phyloP scores from a whole-genome alignment of 2,888 invertebrate genomes.

The Eristalis arbustorum region DNA sequence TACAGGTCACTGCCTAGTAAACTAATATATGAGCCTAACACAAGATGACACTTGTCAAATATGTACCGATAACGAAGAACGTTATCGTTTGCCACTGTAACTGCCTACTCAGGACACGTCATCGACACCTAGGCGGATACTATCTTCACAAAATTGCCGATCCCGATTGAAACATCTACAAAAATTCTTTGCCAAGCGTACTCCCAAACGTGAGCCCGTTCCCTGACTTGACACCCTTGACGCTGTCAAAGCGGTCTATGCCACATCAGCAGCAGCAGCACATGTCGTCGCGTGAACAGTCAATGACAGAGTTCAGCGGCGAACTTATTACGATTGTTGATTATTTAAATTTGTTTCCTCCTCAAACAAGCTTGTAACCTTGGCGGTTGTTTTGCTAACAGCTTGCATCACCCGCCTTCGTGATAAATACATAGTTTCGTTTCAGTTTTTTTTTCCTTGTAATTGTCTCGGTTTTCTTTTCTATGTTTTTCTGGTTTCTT shows the following conservation, averaged over 20 bases:
- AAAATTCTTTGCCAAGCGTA: no score
- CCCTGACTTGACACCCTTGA: not conserved
- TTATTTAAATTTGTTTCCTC: conserved; percentile 32
- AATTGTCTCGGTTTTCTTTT: not conserved
- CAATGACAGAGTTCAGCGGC: conserved; percentile 13
- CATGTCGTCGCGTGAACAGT: not conserved
- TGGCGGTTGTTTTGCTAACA: conserved; percentile 53
- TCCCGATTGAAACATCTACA: no score
- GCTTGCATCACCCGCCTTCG: conserved; percentile 50
- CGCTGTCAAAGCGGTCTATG: not conserved
- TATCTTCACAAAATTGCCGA: no score
- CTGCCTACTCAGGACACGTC: no score
- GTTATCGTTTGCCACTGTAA: no score
- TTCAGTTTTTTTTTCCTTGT: not conserved
- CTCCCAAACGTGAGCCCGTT: no score
- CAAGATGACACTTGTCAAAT: no score
- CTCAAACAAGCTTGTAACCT: conserved; percentile 43
- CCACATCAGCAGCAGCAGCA: not conserved
- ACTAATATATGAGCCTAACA: no score
- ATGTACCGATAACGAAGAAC: no score
- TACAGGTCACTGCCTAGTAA: no score
- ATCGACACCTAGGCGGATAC: no score
- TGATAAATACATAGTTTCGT: conserved; percentile 29
- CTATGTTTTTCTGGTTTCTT: not conserved
- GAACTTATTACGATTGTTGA: conserved; percentile 39